Base-by-base conservation (phyloP, 2,888 invertebrate species). In the Drosophila infuscata region DNA sequence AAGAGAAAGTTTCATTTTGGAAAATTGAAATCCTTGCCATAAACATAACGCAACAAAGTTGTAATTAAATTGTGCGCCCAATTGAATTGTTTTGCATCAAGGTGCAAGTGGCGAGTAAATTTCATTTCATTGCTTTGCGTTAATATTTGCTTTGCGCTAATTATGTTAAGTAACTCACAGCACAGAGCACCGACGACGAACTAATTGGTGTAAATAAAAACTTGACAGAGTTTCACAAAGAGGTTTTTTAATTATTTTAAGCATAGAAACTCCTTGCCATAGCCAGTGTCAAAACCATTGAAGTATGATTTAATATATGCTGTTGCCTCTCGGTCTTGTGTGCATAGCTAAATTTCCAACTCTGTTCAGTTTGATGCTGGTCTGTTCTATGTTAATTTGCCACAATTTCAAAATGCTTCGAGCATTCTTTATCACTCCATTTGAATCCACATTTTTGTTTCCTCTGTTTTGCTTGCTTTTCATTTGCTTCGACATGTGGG, bases 11-110 rank as follows among this genome's bases (percentile, higher is more conserved):
- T 73, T 48, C 25, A 51, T 46, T 33, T n/a, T 11, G 8, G 17
- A 60, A 73, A 74, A 58, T 70, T 67, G 17, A 70, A 82, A 67
- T 76, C 64, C 57, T 52, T 73, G 65, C 51, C 59, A 65, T 74
- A 65, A 77, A 68, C 51, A 68, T 48, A 38, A 32, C 41, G 29
- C 15, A 36, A 60, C 59, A 70, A 77, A 83, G 68, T 86, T 72
- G 70, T 85, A 85, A 85, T 85, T 85, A 79, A 84, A 82, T 89
- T 81, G 54, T 69, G 48, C 58, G 79, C 70, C 58, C 85, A 83
- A 82, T 77, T 84, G 70, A 79, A 81, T 85, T 88, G 81, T 71
- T 78, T 59, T 41, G 20, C 25, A n/a, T 15, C 51, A 62, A 62
- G 64, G 56, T 70, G 54, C 57, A 57, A 36, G 58, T 35, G 36